These are phyloP conservation scores for Chrysochloris asiatica DNA, from an alignment of 2,113 vertebrate species.

Conservation along the genomic window DNA sequence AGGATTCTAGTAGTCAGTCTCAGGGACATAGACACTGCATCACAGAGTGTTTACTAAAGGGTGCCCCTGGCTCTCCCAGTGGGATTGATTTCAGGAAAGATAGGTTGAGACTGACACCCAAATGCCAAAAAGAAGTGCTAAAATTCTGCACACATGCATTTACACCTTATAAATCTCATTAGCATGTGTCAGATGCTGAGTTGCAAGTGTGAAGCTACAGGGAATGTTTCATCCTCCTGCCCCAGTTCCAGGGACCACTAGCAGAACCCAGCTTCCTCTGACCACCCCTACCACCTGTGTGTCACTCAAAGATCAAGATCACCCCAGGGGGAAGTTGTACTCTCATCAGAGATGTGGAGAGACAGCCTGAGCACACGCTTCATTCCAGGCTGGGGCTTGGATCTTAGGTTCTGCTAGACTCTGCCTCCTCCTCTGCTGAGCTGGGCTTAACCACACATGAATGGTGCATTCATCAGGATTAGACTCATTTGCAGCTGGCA, in stretches of 20 bases:
- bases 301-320: background rate
- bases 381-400: background rate
- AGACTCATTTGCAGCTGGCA: slow-evolving; percentile 68
- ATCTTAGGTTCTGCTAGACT: slow-evolving; percentile 39
- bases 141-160: slow-evolving; percentile 41
- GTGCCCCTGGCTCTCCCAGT: background rate
- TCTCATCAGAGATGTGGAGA: background rate
- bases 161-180: slow-evolving; percentile 65
- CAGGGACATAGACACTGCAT: background rate
- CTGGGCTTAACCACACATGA: slow-evolving; percentile 28
- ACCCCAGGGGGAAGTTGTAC: background rate
- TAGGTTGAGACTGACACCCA: background rate
- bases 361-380: background rate
- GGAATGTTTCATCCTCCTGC: background rate
- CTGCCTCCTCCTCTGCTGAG: slow-evolving; percentile 12
- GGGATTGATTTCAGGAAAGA: background rate
- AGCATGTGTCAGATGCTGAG: slow-evolving; percentile 12
- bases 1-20: background rate
- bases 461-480: slow-evolving; percentile 44
- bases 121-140: background rate
- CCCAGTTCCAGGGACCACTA: background rate
- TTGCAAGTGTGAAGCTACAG: background rate
- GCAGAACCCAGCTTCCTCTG: background rate
- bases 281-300: background rate
- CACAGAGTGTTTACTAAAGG: background rate